Evolutionary conservation across 2,113 vertebrate species (phyloP), one percentile per base, ranked within the genome.

Genomic region (Poecilia latipinna): DNA sequence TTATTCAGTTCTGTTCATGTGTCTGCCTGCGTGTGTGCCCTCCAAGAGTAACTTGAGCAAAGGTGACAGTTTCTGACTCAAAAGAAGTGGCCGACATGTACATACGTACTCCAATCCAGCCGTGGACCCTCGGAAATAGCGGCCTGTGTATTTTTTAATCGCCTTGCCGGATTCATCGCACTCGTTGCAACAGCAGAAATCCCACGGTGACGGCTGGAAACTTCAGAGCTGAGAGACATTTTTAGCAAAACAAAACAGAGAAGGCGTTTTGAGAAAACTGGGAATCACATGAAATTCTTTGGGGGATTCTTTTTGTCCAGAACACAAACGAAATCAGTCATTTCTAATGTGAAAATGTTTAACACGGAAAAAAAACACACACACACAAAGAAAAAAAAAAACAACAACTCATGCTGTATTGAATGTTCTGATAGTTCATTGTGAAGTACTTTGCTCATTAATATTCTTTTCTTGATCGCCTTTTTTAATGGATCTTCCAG

Each of bases 401-500:
- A 79, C 3, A 48, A 48, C 3, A 57, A 57, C 1, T 19, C 81
- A 76, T 87, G 88, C 91, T 93, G 85, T 91, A 89, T 83, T 93
- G 91, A 92, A 92, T 93, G 91, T 94, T 91, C 75, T 86, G 90
- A 90, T 86, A 90, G 92, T 94, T 93, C 88, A 92, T 92, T 85
- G 94, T 95, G 93, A 93, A 90, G 91, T 95, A 81, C 86, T 90
- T 93, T 92, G 77, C 82, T 91, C 91, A 92, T 93, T 83, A 75
- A 87, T 86, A 74, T 93, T 90, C 67, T 85, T 87, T 92, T 87
- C 74, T 48, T 51, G 0, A 68, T 80, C 86, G 67, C 72, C 87
- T 91, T 91, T 92, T 84, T 87, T 68, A 92, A 94, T 88, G 80
- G 90, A 92, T 94, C 91, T 94, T 95, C 91, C 93, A 93, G 86